Base-by-base conservation (phyloP, 2,888 invertebrate genomes). In the Aleiodes alternator region DNA sequence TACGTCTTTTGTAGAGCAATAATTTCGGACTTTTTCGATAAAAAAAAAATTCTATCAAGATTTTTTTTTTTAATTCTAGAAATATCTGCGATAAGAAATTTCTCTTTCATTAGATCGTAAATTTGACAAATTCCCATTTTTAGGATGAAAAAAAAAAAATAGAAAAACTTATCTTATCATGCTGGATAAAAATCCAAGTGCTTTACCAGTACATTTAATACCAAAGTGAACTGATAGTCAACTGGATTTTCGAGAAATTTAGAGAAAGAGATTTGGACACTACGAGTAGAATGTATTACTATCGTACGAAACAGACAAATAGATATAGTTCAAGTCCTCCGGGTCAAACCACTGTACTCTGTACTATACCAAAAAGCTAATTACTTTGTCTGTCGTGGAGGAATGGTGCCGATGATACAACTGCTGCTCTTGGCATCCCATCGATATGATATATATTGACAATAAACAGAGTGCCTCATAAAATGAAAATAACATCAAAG, bases 381-480 rank as follows among this genome's bases (percentile, higher is more conserved):
- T 64, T 64, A 64, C 64, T 64, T 64, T 64, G 64, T 64, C 16
- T 43, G 64, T 64, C 64, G 64, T 43, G 38, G 64, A 64, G 64
- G 64, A 64, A 64, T 64, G 64, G 64, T 12, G 14, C 64, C 48
- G 64, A 43, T 64, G 43, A 64, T 64, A 64, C 64, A 64, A 64
- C 64, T 16, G 64, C 64, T 64, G 64, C 11, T 43, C 48, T 48
- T 34, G 43, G n/a, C 31, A 34, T 48, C 48, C 64, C 43, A 64
- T 64, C 64, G 48, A 64, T 64, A 64, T 64, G 64, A 64, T 64
- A 64, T 64, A 64, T 64, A 64, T 64, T 48, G 29, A 14, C 64
- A 48, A 64, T 64, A 64, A 64, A 64, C 48, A 64, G n/a, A 16
- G 43, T 29, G 14, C 34, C 31, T 14, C 59, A n/a, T 59, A 34